A percentile compares a stretch with the other conserved stretches of the same genome.
phyloP scores from a whole-genome alignment of 2,888 invertebrate genomes.

The Lithophane ornitopus region DNA sequence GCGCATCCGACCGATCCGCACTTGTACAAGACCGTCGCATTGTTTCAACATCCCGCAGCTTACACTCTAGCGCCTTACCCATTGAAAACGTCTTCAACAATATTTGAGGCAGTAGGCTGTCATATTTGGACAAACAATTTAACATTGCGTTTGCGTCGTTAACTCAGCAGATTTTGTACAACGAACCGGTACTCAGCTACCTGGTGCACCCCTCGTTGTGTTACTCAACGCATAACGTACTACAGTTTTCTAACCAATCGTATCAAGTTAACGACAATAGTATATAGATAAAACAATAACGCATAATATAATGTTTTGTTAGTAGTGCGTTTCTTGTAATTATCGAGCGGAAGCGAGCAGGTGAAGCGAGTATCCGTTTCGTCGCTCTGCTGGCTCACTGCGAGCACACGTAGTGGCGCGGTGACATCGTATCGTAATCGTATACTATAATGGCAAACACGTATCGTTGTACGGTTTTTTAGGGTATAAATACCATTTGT shows the following conservation, averaged over 20 bases:
- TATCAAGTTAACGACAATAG: constrained; percentile 16
- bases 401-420: constrained; percentile 66
- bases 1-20: constrained; percentile 89
- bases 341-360: constrained; percentile 86
- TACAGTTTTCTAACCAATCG: constrained; percentile 10
- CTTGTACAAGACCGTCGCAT: constrained; percentile 87
- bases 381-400: constrained; percentile 70
- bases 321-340: constrained; percentile 81
- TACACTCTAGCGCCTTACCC: constrained; percentile 73
- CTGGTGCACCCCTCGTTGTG: constrained; percentile 11
- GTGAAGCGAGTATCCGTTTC: constrained; percentile 87
- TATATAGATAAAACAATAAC: constrained; percentile 41
- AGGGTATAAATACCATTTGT: constrained; percentile 7
- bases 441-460: constrained; percentile 64
- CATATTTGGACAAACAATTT: constrained; percentile 63
- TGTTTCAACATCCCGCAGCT: constrained; percentile 84
- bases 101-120: constrained; percentile 66
- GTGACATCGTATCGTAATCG: constrained; percentile 72
- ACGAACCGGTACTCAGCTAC: constrained; percentile 18
- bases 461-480: constrained; percentile 40
- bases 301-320: constrained; percentile 59
- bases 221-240: constrained; percentile 24
- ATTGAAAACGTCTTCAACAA: constrained; percentile 72
- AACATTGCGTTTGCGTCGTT: constrained; percentile 56
- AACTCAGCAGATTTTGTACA: constrained; percentile 49